Conservation (phyloP, 2,797 vertebrate species). For the Pagetopsis macropterus region DNA sequence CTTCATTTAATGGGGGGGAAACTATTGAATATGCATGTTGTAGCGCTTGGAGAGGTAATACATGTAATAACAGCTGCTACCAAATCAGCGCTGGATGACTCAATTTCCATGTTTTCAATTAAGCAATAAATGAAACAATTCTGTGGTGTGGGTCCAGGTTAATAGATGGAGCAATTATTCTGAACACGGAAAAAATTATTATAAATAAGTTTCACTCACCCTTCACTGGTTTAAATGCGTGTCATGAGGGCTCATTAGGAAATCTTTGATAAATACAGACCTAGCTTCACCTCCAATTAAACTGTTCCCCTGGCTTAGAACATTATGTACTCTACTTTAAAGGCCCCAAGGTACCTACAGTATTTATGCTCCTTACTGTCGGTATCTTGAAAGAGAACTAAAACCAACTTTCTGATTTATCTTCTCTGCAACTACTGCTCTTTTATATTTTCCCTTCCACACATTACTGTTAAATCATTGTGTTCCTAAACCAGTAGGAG, state of each 20-base stretch:
- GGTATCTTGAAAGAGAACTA: slow-evolving; percentile 19
- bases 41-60: background rate
- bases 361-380: slow-evolving; percentile 28
- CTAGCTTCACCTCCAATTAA: background rate
- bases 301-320: slow-evolving; percentile 18
- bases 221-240: background rate
- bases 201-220: slow-evolving; percentile 4
- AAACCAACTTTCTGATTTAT: slow-evolving; percentile 27
- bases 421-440: slow-evolving; percentile 9
- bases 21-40: background rate
- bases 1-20: background rate
- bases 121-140: slow-evolving; percentile 21
- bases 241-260: slow-evolving; percentile 12
- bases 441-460: background rate
- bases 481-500: slow-evolving; percentile 1
- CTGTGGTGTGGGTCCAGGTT: background rate
- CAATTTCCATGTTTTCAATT: slow-evolving; percentile 21
- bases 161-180: slow-evolving; percentile 19
- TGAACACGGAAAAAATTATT: slow-evolving; percentile 1
- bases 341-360: slow-evolving; percentile 1
- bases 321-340: slow-evolving; percentile 19
- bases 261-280: background rate
- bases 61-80: slow-evolving; percentile 6
- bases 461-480: slow-evolving; percentile 22
- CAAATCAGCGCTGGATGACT: slow-evolving; percentile 2